phyloP scores from a whole-genome alignment of 2,113 vertebrate species.

The Macrotus californicus region DNA sequence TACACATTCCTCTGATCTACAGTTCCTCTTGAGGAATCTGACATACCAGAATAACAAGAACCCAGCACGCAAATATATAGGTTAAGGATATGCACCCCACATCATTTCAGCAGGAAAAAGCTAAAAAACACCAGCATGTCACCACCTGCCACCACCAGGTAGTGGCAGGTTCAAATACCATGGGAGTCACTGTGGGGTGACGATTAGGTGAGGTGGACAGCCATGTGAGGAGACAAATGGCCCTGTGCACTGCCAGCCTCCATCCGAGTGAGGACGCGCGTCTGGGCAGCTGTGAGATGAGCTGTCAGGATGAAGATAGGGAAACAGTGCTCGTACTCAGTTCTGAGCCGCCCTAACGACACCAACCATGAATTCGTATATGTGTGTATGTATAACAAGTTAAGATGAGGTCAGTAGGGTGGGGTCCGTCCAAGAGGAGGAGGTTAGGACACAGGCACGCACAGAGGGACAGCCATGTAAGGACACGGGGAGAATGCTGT shows the following conservation, averaged over 20 bases:
- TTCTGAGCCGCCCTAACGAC: background rate
- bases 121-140: background rate
- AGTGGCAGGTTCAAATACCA: background rate
- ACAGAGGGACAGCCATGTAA: too few relatives aligned
- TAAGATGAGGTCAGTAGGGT: background rate
- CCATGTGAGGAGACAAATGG: background rate
- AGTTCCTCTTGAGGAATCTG: background rate
- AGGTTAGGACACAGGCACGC: background rate
- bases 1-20: background rate
- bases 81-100: background rate
- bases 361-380: background rate
- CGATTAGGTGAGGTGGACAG: background rate
- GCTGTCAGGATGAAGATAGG: fast-evolving
- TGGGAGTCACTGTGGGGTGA: background rate
- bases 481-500: background rate
- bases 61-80: background rate
- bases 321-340: background rate
- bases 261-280: fast-evolving
- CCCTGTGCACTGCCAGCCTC: background rate
- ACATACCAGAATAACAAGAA: background rate
- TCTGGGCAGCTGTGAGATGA: background rate
- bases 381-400: too few relatives aligned
- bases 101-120: background rate
- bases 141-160: too few relatives aligned
- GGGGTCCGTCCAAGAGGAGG: background rate